Evolutionary conservation across 2,888 invertebrate genomes (phyloP), one percentile per base, ranked within the genome.

Genomic region (Amiota communis): DNA sequence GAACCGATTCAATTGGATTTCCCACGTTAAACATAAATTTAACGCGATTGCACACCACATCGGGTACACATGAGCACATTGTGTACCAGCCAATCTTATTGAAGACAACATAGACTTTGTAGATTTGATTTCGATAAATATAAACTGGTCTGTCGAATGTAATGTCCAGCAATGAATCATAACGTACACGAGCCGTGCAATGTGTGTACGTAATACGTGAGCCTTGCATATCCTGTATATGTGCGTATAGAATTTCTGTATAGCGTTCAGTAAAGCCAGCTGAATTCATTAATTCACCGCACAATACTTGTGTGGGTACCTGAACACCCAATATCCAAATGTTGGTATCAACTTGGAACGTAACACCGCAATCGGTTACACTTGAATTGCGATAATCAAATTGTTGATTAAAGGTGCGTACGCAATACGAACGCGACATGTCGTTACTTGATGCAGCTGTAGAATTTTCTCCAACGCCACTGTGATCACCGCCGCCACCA

Each of bases 51-150:
- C 93, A 93, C 8, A 92, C 91, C 48, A 93, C 93, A 69, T 93
- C 92, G 80, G 92, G 92, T 0, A 93, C 92, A 86, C 95, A 95
- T 8, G 92, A 92, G 77, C 94, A 95, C 91, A 94, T 93, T 8
- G 95, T 95, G 90, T 96, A 96, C 92, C 94, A 94, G 13, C 96
- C 96, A 76, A 92, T 91, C 87, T 95, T 95, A 90, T 96, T 95
- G 90, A 96, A 93, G 61, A 95, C 95, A 46, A 96, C 94, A 69
- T 94, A 95, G 80, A 96, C 93, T 88, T 95, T 94, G 89, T 96
- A 96, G 72, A 94, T 92, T 93, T 95, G 88, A 78, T 86, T 85
- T 11, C 89, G 91, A 87, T 94, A 94, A 81, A 96, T 94, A 81
- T 93, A 94, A 73, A 95, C 93, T 9, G 95, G 94, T 9, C 95